Evolutionary conservation across 2,888 invertebrate genomes (phyloP), one percentile per base, ranked within the genome.

Genomic region (Germaria angustata): DNA sequence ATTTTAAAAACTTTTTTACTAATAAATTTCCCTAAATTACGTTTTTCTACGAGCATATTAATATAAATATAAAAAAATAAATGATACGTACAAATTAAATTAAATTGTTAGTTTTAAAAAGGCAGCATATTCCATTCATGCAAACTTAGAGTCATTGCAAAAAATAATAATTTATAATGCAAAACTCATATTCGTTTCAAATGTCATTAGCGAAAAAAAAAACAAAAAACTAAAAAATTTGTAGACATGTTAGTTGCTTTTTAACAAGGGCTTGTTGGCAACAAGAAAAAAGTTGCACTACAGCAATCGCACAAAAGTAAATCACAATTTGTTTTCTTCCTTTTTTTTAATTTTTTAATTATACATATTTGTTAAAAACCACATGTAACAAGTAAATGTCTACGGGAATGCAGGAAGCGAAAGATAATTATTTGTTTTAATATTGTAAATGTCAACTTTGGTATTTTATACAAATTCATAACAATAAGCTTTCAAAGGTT

Each of bases 21-120:
- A 24, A 15, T 59, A 49, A 36, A 17, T 11, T 59, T 57, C 32
- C 53, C 28, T 8, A 41, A 72, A 72, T 41, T 53, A 13, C 4
- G 3, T 4, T 49, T 13, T 44, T 63, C 41, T 53, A 53, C 20
- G 0, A 5, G 13, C 8, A 17, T 4, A 24, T 9, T 8, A 8
- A 28, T 24, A 49, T 17, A 39, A 36, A 22, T 46, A 34, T 8
- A 6, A 15, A 28, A n/a, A 32, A n/a, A 36, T 11, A 49, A 59
- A 34, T 41, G 28, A 9, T 51, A 44, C 36, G 13, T 32, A 49
- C 69, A 69, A 69, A 53, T 69, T 77, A 69, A 77, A 78, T 78
- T 71, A 65, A 71, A 78, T 71, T 78, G 78, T 71, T 71, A 78
- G 69, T 71, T 78, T 63, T 63, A 46, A 39, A 55, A 46, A 34